Conservation (phyloP, 1,140 invertebrate species). For the Rhagoletis zephyria region DNA sequence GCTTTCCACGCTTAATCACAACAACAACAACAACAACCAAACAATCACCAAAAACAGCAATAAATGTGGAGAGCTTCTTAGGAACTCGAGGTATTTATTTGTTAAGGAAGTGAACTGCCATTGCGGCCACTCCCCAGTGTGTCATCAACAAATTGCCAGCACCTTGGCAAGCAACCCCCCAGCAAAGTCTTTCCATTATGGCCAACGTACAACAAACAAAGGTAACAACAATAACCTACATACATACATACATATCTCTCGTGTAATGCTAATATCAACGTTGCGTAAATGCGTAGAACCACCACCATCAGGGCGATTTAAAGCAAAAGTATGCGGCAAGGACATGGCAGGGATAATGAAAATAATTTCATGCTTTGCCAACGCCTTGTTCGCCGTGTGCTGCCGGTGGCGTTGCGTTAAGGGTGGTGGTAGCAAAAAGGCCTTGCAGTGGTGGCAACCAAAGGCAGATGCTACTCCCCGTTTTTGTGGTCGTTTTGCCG, state of each 20-base stretch:
- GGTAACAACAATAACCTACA: not conserved
- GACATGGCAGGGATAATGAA: constrained; percentile 18
- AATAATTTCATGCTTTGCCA: constrained; percentile 40
- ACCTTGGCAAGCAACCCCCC: no score
- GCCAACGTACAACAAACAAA: constrained; percentile 2
- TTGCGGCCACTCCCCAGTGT: constrained; percentile 38
- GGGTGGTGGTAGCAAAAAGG: not conserved
- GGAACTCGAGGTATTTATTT: constrained; percentile 45
- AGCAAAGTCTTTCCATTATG: not conserved
- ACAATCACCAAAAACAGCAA: not conserved
- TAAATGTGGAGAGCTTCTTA: no score
- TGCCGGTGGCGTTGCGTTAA: not conserved
- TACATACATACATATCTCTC: not conserved
- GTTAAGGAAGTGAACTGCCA: constrained; percentile 48
- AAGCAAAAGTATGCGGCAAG: not conserved
- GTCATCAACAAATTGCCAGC: constrained; percentile 41
- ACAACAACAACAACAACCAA: not conserved
- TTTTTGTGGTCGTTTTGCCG: not conserved
- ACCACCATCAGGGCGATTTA: not conserved
- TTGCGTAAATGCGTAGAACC: constrained; percentile 8
- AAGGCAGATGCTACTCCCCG: constrained; percentile 13
- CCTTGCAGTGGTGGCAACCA: not conserved
- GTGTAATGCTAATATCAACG: constrained; percentile 39
- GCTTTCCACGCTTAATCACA: not conserved
- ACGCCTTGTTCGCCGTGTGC: not conserved